Conservation (phyloP, 2,113 vertebrate genomes). For the Protobothrops mucrosquamatus region DNA sequence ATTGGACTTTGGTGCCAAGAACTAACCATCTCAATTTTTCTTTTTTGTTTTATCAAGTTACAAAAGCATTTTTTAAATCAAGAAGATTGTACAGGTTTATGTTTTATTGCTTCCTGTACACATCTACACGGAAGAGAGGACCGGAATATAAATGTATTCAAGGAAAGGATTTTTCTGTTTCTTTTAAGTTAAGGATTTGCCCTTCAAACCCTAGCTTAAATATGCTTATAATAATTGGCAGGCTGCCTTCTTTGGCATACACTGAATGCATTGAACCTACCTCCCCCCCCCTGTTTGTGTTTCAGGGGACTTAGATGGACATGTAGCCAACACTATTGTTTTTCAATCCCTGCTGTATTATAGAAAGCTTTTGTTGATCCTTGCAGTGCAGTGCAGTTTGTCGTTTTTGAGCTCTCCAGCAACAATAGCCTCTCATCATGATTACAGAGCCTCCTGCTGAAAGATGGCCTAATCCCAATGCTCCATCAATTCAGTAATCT, state of each 20-base stretch:
- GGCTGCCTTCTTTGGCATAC: neutral
- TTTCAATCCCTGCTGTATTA: slow-evolving; percentile 54
- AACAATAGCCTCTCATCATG: slow-evolving; percentile 63
- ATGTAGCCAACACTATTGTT: slow-evolving; percentile 33
- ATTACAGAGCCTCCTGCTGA: slow-evolving; percentile 62
- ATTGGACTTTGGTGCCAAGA: neutral
- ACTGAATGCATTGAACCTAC: neutral
- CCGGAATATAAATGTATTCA: neutral
- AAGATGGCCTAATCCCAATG: slow-evolving; percentile 61
- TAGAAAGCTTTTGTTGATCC: slow-evolving; percentile 51
- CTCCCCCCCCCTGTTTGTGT: slow-evolving; percentile 5
- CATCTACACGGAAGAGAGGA: neutral
- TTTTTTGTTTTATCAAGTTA: neutral
- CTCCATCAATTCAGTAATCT: slow-evolving; percentile 68
- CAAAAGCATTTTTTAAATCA: neutral
- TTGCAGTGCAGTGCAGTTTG: slow-evolving; percentile 34
- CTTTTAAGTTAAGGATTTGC: slow-evolving; percentile 20
- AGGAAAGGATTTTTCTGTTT: neutral
- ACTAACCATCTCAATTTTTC: neutral
- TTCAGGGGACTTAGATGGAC: slow-evolving; percentile 18
- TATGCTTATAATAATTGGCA: slow-evolving; percentile 35
- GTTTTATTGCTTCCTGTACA: neutral
- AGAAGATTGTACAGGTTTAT: neutral
- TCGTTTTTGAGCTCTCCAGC: slow-evolving; percentile 51
- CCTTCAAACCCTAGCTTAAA: slow-evolving; percentile 26